These are phyloP conservation scores for Drosophila novamexicana DNA, from an alignment of 1,140 invertebrate genomes.

Conservation along the genomic window DNA sequence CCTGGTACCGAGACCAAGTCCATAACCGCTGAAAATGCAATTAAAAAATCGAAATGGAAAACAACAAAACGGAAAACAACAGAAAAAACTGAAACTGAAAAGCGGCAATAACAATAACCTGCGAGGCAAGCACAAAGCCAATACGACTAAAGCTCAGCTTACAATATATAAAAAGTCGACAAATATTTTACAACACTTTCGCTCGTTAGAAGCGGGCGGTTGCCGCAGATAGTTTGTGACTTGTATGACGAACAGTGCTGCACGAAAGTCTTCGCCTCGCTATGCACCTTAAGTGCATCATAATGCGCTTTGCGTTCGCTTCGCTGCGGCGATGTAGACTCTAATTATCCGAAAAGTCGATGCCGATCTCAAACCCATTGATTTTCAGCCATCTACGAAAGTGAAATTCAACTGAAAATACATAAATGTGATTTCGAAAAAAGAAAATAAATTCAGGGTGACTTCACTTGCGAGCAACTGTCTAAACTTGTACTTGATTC, in stretches of 20 bases:
- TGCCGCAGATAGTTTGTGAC: slow-evolving; percentile 12
- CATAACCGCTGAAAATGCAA: slow-evolving; percentile 71
- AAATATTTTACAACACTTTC: slow-evolving; percentile 81
- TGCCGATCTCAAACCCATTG: slow-evolving; percentile 27
- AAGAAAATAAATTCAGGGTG: no score
- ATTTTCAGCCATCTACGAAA: slow-evolving; percentile 28
- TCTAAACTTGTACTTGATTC: no score
- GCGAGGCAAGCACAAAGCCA: slow-evolving; percentile 13
- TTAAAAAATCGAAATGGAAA: slow-evolving; percentile 68
- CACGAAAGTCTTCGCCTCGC: slow-evolving; percentile 58
- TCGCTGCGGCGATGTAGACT: slow-evolving; percentile 25
- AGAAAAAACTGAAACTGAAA: slow-evolving; percentile 11
- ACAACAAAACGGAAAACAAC: slow-evolving; percentile 57
- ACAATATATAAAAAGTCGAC: slow-evolving; percentile 56
- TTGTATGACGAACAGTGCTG: slow-evolving; percentile 51
- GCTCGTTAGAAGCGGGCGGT: slow-evolving; percentile 74
- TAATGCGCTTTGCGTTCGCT: slow-evolving; percentile 39
- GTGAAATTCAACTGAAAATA: slow-evolving; percentile 23
- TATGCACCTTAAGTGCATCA: slow-evolving; percentile 37
- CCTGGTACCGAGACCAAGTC: slow-evolving; percentile 56
- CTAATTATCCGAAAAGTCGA: slow-evolving; percentile 32
- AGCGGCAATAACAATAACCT: slow-evolving; percentile 41
- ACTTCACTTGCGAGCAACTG: no score
- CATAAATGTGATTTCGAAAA: no score
- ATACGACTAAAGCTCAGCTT: slow-evolving; percentile 40